Evolutionary conservation across 2,797 vertebrate genomes (phyloP).

Genomic region (Hapalemur alaotrensis): DNA sequence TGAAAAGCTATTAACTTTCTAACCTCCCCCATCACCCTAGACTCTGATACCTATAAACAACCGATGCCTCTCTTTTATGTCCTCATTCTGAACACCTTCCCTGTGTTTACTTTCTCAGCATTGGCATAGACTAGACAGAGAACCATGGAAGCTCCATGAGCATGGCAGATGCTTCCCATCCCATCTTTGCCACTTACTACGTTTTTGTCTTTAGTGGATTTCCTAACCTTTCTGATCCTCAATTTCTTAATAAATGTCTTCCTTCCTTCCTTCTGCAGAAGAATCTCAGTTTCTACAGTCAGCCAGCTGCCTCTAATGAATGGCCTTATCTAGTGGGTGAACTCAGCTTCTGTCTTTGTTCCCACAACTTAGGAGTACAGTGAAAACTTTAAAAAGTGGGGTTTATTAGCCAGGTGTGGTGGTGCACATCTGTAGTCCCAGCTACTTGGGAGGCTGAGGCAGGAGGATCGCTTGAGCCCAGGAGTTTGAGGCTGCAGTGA

Average conservation of each 20-base stretch:
- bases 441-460: neutral
- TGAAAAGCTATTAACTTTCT: constrained; percentile 45
- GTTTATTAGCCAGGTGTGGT: neutral
- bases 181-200: neutral
- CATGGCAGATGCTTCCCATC: neutral
- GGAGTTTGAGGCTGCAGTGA: neutral
- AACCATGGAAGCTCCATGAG: neutral
- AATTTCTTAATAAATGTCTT: neutral
- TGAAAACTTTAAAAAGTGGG: neutral
- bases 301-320: constrained; percentile 5
- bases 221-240: neutral
- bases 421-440: neutral
- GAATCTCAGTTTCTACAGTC: neutral
- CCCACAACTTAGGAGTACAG: neutral
- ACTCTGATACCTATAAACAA: constrained; percentile 9
- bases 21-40: neutral
- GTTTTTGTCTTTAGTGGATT: constrained; percentile 25
- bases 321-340: neutral
- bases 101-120: neutral
- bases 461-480: neutral
- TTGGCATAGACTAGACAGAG: neutral
- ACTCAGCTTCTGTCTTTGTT: neutral
- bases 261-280: neutral
- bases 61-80: neutral
- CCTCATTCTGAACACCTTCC: neutral